Evolutionary conservation across 2,113 vertebrate genomes (phyloP).

Genomic region (Sturnus vulgaris): DNA sequence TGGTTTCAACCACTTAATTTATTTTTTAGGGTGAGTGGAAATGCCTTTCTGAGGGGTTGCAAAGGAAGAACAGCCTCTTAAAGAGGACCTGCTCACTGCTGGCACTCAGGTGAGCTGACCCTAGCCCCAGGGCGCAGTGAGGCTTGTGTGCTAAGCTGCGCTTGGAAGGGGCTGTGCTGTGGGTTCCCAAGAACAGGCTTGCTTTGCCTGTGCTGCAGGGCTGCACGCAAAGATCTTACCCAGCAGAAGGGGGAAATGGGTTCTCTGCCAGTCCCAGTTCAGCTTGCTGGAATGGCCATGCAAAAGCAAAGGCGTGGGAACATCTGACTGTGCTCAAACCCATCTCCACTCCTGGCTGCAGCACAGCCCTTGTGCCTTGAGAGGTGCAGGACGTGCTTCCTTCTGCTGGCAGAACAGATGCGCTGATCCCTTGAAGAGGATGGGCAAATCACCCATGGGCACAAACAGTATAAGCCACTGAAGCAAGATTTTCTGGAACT

Average conservation of each 20-base stretch:
- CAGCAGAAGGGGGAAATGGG: not conserved
- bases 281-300: not conserved
- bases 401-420: not conserved
- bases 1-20: not conserved
- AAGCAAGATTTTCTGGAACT: conserved; percentile 1
- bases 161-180: not conserved
- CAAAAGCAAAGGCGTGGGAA: not conserved
- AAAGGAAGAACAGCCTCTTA: not conserved
- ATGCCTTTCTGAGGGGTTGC: not conserved
- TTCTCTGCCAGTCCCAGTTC: not conserved
- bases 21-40: not conserved
- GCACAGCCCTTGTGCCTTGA: not conserved
- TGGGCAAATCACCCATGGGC: not conserved
- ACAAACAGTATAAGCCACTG: not conserved
- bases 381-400: not conserved
- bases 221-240: not conserved
- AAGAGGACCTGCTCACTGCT: not conserved
- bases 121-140: not conserved
- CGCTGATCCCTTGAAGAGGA: rapidly evolving
- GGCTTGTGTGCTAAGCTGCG: rapidly evolving
- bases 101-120: not conserved
- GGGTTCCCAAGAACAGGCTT: not conserved
- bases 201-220: not conserved
- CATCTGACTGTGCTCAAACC: not conserved
- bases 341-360: not conserved